Evolutionary conservation across 2,888 invertebrate species (phyloP).

Genomic region (Hypolimnas misippus): DNA sequence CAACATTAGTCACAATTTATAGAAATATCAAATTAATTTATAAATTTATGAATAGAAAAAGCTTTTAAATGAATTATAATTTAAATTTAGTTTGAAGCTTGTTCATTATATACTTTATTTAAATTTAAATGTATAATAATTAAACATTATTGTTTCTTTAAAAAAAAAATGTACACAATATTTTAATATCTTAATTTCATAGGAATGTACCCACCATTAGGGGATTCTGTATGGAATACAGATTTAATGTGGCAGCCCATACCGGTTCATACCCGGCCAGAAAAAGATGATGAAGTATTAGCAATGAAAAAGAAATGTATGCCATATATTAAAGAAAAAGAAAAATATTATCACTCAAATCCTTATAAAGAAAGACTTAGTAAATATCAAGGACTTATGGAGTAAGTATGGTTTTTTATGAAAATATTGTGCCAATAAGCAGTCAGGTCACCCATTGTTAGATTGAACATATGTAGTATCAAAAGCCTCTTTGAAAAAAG

Average conservation of each 20-base stretch:
- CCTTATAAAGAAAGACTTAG: conserved; percentile 82
- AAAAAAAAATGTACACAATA: too few species aligned
- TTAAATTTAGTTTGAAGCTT: too few species aligned
- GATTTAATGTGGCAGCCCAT: conserved; percentile 90
- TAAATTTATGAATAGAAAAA: too few species aligned
- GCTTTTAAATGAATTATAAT: too few species aligned
- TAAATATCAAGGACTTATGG: conserved; percentile 85
- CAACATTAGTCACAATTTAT: too few species aligned
- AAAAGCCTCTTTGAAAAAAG: too few species aligned
- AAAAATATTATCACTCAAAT: conserved; percentile 75
- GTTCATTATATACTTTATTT: too few species aligned
- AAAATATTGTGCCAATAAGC: not conserved
- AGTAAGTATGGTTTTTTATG: conserved; percentile 58
- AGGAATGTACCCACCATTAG: conserved; percentile 88
- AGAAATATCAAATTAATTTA: too few species aligned
- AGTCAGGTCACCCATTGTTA: not conserved
- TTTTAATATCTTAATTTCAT: not conserved
- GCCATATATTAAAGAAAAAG: conserved; percentile 84
- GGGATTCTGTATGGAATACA: conserved; percentile 84
- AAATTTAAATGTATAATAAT: too few species aligned
- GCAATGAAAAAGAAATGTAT: conserved; percentile 86
- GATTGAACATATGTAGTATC: too few species aligned
- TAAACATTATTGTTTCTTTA: too few species aligned
- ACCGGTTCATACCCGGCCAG: conserved; percentile 88
- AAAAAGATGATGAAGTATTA: conserved; percentile 85